Base-by-base conservation (phyloP, 1,140 invertebrate genomes). In the Anoplolepis gracilipes region DNA sequence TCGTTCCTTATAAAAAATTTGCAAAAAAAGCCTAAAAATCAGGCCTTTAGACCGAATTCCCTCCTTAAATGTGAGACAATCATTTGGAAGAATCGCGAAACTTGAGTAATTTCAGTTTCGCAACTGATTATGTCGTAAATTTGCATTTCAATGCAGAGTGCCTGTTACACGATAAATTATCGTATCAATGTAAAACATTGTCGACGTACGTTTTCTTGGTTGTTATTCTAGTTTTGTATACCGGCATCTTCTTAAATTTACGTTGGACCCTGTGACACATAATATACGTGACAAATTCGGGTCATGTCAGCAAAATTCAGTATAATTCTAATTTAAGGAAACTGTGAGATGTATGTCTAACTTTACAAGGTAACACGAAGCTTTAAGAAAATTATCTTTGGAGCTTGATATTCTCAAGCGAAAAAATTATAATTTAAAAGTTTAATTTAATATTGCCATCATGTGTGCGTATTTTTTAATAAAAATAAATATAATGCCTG, bases 271-370 rank as follows among this genome's bases (percentile, higher is more conserved):
- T 82, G 75, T 46, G 49, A 0, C 46, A 30, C 8, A 25, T 87
- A 87, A 87, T 69, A 42, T 39, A 87, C 22, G 61, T 49, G 78
- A 64, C 62, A 77, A 65, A 53, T 64, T 85, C 28, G n/a, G 13
- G 10, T 25, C 69, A 30, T 59, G 53, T 79, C 55, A 42, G 64
- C 19, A 11, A 36, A 53, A 55, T 67, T n/a, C n/a, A n/a, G 30
- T 28, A 28, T 36, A 11, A 81, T 87, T 87, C 61, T 75, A 88
- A 77, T 61, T 87, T 84, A 70, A 53, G 42, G 36, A 77, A 77
- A 64, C 64, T 64, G 36, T 16, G 16, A 8, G 16, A 16, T 28
- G 30, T 22, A 57, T 16, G 55, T n/a, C 72, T 39, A 11, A 42
- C 72, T 76, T 61, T 19, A 1, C 22, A 59, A 36, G 13, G 19